Base-by-base conservation (phyloP, 2,797 vertebrate species). In the Tachyglossus aculeatus region DNA sequence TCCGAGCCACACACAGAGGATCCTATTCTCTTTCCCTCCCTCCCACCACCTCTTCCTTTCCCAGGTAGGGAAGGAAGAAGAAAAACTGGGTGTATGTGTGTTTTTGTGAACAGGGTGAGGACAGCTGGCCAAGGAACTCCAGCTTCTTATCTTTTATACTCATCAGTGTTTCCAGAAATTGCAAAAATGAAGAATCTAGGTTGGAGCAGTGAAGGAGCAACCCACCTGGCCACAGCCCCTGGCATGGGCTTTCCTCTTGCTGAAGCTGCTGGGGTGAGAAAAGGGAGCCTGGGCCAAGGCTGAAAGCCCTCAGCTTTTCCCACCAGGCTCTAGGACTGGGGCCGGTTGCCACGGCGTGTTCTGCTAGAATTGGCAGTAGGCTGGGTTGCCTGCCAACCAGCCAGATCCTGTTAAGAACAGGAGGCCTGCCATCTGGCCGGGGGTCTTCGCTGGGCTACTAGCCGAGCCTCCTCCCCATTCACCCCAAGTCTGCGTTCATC, bases 121-220 rank as follows among this genome's bases (percentile, higher is more conserved):
- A n/a, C n/a, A n/a, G n/a, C n/a, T n/a, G n/a, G n/a, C n/a, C n/a
- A n/a, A n/a, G 41, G 15, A 22, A 67, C 37, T 55, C 22, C 40
- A 47, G 59, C 44, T 44, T 37, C 29, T 67, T 25, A 33, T 37
- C 50, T 65, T n/a, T 6, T 19, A 44, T 14, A 41, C 57, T 33
- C 43, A 65, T 27, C 71, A 24, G 6, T 41, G 19, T 60, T 50
- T 71, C 56, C 59, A 76, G 66, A 80, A 62, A 68, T 71, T 48
- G 68, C 11, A 67, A 11, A 43, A 52, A 16, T 50, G 7, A 53
- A 74, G 60, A 70, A 66, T 51, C 3, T 22, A 47, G 71, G 78
- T 73, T 48, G 52, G 27, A 73, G n/a, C n/a, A 54, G 39, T 7
- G n/a, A 71, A 53, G 41, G 56, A 52, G 78, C 77, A 74, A 47